Percentiles rank a stretch among this genome's conserved stretches.
These are phyloP conservation scores for Pygocentrus nattereri DNA, from an alignment of 2,797 vertebrate genomes.

Conservation along the genomic window DNA sequence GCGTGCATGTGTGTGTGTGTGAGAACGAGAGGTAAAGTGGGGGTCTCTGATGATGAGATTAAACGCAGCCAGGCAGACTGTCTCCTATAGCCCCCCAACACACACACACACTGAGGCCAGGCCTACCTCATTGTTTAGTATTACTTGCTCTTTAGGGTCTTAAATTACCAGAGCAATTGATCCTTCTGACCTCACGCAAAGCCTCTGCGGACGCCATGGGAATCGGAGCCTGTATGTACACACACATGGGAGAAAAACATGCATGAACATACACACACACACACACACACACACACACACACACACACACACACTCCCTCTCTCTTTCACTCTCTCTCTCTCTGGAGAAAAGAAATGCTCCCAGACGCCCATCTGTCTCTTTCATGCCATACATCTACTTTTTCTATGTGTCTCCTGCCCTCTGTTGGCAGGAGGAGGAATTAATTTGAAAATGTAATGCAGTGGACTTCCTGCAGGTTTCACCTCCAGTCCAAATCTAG, in stretches of 20 bases:
- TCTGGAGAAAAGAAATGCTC: neutral
- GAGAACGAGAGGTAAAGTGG: conserved; percentile 72
- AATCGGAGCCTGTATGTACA: conserved; percentile 87
- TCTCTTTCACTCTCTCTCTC: too few relatives aligned
- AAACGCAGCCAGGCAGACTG: conserved; percentile 97
- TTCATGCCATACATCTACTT: neutral
- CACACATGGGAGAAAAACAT: conserved; percentile 49
- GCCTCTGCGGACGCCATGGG: conserved; percentile 88
- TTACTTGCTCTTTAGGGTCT: conserved; percentile 93
- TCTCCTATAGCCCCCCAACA: conserved; percentile 82
- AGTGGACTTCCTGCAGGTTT: too few relatives aligned
- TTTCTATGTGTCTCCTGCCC: conserved; percentile 63
- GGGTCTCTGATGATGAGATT: conserved; percentile 91
- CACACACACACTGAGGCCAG: conserved; percentile 72
- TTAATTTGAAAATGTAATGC: neutral
- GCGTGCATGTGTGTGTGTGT: conserved; percentile 11
- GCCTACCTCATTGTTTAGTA: conserved; percentile 89
- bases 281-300: neutral
- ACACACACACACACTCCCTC: neutral
- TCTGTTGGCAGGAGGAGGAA: conserved; percentile 67
- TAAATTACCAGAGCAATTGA: conserved; percentile 97
- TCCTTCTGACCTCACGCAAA: conserved; percentile 92
- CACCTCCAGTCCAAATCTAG: too few relatives aligned
- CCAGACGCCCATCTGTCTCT: conserved; percentile 33
- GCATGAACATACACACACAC: conserved; percentile 14